Base-by-base conservation (phyloP, 1,140 invertebrate genomes). In the Aphaenogaster rudis region DNA sequence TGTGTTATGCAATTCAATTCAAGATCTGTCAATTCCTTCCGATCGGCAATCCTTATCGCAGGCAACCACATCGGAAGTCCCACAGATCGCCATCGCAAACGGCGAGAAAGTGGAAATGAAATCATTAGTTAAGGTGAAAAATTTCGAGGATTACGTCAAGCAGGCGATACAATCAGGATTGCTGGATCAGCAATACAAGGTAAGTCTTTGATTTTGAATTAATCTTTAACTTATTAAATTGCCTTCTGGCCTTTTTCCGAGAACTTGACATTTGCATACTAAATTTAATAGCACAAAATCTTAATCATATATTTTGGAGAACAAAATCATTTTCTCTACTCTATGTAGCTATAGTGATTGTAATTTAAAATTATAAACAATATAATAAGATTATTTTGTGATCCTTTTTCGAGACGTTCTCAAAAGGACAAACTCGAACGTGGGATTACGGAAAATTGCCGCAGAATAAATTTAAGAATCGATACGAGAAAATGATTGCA, bases 401-500 rank as follows among this genome's bases (percentile, higher is more conserved):
- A 4, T 61, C 39, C 72, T 72, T 79, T 88, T 69, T 61, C 28
- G 48, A 94, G 94, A 88, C 71, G 0, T 90, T 94, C 36, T 86
- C 88, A 79, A 76, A 88, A 39, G 94, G 93, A 7, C 90, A 91
- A 85, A 94, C 89, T 15, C 92, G 89, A 33, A n/a, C 93, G 13
- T 93, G 91, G 78, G 72, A 88, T 3, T 92, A 93, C 17, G 94
- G 93, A 3, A 89, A 89, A 82, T 76, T 92, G 8, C 63, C 88
- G 3, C 96, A 97, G 42, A 97, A 97, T 92, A 97, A 97, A 93
- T 94, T 96, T 17, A 98, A 98, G 93, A 98, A 98, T 94, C 95
- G 97, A 71, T 97, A 97, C 88, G 97, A 96, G 11, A 97, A 98
- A 94, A 96, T 98, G 13, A 96, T 97, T 69, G 97, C 97, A 0